Conservation (phyloP, 30 jellyfish, hydroid and myxozoan genomes). For the Turritopsis rubra region DNA sequence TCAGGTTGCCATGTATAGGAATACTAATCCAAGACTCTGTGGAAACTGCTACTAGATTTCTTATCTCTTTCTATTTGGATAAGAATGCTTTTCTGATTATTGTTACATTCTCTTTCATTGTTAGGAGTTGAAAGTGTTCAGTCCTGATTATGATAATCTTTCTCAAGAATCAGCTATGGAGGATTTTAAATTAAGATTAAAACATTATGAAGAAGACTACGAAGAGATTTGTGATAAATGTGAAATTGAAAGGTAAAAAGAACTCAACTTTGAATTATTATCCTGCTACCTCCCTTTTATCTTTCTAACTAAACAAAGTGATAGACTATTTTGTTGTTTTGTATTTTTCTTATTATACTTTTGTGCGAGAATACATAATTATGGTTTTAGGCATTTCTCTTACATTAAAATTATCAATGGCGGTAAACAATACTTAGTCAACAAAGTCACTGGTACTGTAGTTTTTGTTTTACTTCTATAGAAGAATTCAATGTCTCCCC, state of each 20-base stretch:
- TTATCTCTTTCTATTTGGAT: too few relatives aligned
- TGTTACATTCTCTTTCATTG: neutral
- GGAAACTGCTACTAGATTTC: too few relatives aligned
- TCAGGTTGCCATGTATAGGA: too few relatives aligned
- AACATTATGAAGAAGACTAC: slow-evolving; percentile 68
- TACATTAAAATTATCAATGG: slow-evolving; percentile 85
- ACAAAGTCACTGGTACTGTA: slow-evolving; percentile 65
- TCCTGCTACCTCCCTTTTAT: neutral
- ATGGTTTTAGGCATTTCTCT: slow-evolving; percentile 45
- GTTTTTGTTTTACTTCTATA: neutral
- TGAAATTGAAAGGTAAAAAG: slow-evolving; percentile 45
- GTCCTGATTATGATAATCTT: slow-evolving; percentile 69
- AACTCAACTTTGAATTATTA: neutral
- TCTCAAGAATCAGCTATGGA: slow-evolving; percentile 55
- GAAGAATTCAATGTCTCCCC: neutral
- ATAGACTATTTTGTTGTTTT: neutral
- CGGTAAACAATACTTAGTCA: slow-evolving; percentile 80
- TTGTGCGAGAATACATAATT: too few relatives aligned
- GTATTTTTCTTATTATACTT: neutral
- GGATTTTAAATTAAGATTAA: slow-evolving; percentile 65
- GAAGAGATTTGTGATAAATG: slow-evolving; percentile 65
- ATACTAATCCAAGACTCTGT: too few relatives aligned
- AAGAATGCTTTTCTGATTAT: neutral
- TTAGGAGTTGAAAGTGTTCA: slow-evolving; percentile 71
- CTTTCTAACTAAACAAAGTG: neutral